Percentiles rank a stretch among this genome's conserved stretches.
These are phyloP conservation scores for Lacanobia wlatinum DNA, from an alignment of 2,888 invertebrate species.

Conservation along the genomic window DNA sequence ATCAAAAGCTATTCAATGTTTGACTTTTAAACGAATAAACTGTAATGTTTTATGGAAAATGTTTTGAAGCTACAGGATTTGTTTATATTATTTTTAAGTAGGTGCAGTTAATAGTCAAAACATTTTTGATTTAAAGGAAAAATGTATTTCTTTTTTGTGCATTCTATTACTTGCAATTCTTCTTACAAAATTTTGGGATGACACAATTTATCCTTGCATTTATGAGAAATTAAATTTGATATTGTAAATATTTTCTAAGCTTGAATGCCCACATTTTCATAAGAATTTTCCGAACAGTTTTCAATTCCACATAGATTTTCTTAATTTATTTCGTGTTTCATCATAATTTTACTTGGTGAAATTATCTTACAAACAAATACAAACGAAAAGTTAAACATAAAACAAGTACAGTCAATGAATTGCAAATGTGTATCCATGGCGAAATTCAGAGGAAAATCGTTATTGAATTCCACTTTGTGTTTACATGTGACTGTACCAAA, in stretches of 20 bases:
- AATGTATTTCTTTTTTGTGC: neutral
- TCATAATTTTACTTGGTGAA: no score
- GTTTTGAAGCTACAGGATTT: neutral
- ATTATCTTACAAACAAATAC: neutral
- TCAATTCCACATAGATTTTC: neutral
- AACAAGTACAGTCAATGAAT: conserved; percentile 4
- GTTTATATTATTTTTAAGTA: neutral
- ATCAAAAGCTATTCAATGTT: conserved; percentile 27
- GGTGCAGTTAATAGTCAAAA: neutral
- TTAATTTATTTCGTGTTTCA: neutral
- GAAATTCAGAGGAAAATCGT: conserved; percentile 33
- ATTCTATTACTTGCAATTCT: neutral
- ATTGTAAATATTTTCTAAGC: neutral
- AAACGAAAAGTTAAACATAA: neutral
- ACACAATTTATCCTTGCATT: neutral
- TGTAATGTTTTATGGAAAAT: conserved; percentile 18
- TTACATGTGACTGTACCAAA: conserved; percentile 37
- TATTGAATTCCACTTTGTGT: conserved; percentile 30
- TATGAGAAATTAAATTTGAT: neutral
- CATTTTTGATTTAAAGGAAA: neutral
- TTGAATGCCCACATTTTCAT: neutral
- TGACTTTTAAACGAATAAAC: conserved; percentile 12
- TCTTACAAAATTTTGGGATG: neutral
- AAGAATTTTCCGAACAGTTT: neutral
- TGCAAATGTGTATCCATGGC: neutral